Base-by-base conservation (phyloP, 1,140 invertebrate species). In the Drosophila lini region DNA sequence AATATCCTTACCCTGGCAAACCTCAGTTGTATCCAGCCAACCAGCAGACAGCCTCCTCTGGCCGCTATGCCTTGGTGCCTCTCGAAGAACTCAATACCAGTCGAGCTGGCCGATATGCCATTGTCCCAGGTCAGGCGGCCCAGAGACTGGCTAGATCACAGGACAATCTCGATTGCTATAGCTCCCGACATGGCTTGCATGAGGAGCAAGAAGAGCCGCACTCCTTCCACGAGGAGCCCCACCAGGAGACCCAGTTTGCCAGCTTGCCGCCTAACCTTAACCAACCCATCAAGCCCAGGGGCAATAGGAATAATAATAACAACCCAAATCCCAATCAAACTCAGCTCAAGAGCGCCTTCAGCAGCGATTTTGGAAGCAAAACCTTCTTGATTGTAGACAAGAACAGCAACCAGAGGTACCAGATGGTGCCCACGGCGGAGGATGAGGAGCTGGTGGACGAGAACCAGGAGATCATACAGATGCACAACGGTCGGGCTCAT, bases 371-470 rank as follows among this genome's bases (percentile, higher is more conserved):
- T 16, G 91, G 92, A 2, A 94, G 94, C 69, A 94, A 94, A 74
- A 94, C 94, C 0, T 94, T 94, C 8, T 92, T 94, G 0, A 94
- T 94, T 36, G 88, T 94, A 9, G 93, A 94, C 90, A 93, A 94
- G 19, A 93, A 94, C 34, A 93, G 92, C 25, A 93, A 94, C 74
- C 94, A 94, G 78, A 93, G 94, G 38, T 94, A 94, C 58, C 94
- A 94, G 9, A 94, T 94, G 71, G 93, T 93, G 25, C 94, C 94
- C 50, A 94, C 94, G 1, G 94, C 94, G 0, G 93, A 94, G 50
- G 93, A 94, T 92, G 81, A 94, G 93, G 83, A 94, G 93, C 60
- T 94, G 93, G 91, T 94, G 91, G 57, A 93, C 92, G 38, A 92
- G 28, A 92, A 92, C 63, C 92, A 92, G 61, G 94, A 95, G 90